Percentiles rank a stretch among this genome's conserved stretches.
These are phyloP conservation scores for Tetragonula clypearis DNA, from an alignment of 1,140 invertebrate species.

Conservation along the genomic window DNA sequence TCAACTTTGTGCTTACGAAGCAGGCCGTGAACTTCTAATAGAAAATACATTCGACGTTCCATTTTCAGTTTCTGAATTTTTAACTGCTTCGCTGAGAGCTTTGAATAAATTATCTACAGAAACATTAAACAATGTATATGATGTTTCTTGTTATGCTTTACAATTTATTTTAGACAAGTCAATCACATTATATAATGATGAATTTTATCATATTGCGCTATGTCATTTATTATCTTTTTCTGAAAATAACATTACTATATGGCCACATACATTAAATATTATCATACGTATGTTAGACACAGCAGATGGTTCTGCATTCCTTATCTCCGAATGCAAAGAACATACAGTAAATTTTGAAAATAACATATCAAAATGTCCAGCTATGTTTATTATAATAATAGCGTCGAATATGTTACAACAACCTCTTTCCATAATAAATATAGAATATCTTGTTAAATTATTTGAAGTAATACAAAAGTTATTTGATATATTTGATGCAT, in stretches of 20 bases:
- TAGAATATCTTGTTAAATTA: slow-evolving; percentile 70
- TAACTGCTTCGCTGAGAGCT: slow-evolving; percentile 66
- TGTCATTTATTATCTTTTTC: slow-evolving; percentile 67
- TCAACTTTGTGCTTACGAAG: slow-evolving; percentile 71
- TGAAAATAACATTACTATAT: slow-evolving; percentile 70
- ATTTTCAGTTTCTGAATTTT: slow-evolving; percentile 71
- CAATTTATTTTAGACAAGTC: slow-evolving; percentile 69
- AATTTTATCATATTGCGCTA: slow-evolving; percentile 73
- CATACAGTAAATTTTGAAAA: slow-evolving; percentile 62
- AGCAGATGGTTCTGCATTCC: slow-evolving; percentile 72
- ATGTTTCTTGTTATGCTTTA: slow-evolving; percentile 69
- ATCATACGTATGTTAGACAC: slow-evolving; percentile 74
- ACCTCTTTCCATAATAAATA: slow-evolving; percentile 77
- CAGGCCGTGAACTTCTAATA: slow-evolving; percentile 67
- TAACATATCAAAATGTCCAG: slow-evolving; percentile 67
- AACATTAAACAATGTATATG: slow-evolving; percentile 72
- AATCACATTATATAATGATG: slow-evolving; percentile 66
- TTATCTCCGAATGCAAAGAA: slow-evolving; percentile 68
- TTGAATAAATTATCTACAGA: slow-evolving; percentile 72
- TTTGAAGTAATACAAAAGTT: slow-evolving; percentile 74
- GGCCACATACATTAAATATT: slow-evolving; percentile 75
- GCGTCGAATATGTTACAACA: slow-evolving; percentile 74
- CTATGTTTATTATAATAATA: slow-evolving; percentile 67
- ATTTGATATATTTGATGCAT: slow-evolving; percentile 73
- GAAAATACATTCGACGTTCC: slow-evolving; percentile 65